Base-by-base conservation (phyloP, 2,113 vertebrate genomes). In the Myrmecophaga tridactyla region DNA sequence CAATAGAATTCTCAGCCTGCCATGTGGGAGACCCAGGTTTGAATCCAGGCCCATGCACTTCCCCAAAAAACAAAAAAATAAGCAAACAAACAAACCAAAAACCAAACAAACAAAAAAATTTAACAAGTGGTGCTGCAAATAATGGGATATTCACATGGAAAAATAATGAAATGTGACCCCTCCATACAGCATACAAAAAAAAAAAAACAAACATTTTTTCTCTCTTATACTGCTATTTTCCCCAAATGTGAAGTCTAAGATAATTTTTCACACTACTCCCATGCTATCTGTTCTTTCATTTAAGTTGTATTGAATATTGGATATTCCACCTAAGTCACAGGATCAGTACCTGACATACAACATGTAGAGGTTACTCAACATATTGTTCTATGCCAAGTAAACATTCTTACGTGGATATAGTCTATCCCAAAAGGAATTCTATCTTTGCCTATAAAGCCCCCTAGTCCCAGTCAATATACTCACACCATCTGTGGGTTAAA, bases 401-500 rank as follows among this genome's bases (percentile, higher is more conserved):
- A 21, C 39, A 70, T 69, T 65, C 60, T 69, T 14, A 72, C 4
- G 5, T 7, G 1, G 1, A 23, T 60, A 53, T 60, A 27, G 1
- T 39, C 70, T 41, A 17, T 4, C 41, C 41, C 31, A 25, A 41
- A 41, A 81, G 17, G 31, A 90, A 41, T 73, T 60, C 29, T 56
- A 85, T 73, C 39, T 94, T 77, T 81, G 17, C 58, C 60, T 48
- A 8, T 60, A 70, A 95, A 60, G 18, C 3, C 21, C 21, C 36
- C 48, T 39, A n/a, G 25, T 2, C 60, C 34, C 53, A 60, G 27
- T n/a, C 23, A 31, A 34, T 87, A 92, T 96, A 96, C 96, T 97
- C 63, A 97, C 94, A 1, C 39, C 58, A 29, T 53, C 21, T 4
- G 18, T 31, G 83, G 89, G 43, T 97, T 92, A 91, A 96, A 89